phyloP scores from a whole-genome alignment of 2,797 vertebrate genomes.

The Onychomys arenicola region DNA sequence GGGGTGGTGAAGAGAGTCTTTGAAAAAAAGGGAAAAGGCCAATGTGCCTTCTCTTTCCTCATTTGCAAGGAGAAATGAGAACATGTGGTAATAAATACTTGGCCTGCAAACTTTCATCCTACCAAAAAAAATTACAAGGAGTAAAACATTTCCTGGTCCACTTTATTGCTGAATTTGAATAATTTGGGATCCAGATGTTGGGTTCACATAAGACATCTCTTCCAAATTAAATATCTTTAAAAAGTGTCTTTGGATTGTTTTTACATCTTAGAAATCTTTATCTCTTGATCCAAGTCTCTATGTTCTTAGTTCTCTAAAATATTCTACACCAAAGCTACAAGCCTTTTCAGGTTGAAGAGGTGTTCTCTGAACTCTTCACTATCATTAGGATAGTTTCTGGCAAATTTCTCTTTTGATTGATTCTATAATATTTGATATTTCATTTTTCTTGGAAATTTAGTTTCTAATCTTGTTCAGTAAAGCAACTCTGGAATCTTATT shows the following conservation, averaged over 20 bases:
- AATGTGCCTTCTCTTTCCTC: background rate
- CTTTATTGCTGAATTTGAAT: background rate
- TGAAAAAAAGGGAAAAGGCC: background rate
- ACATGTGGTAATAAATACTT: background rate
- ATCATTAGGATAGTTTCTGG: background rate
- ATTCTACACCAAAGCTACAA: background rate
- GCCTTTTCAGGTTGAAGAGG: background rate
- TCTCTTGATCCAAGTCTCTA: background rate
- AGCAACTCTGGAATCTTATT: background rate
- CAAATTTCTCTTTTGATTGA: slow-evolving; percentile 23
- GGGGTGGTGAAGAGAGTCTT: no score
- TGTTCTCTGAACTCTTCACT: background rate
- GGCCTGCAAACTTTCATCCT: background rate
- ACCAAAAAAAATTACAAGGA: background rate
- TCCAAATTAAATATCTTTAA: slow-evolving; percentile 77
- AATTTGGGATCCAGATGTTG: background rate
- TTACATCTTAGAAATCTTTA: background rate
- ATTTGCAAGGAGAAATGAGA: background rate
- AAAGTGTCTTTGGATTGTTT: background rate
- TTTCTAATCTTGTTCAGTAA: slow-evolving; percentile 33
- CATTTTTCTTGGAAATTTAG: slow-evolving; percentile 54
- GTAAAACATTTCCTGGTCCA: background rate
- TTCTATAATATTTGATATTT: slow-evolving; percentile 17
- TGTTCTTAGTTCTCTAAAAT: slow-evolving; percentile 1
- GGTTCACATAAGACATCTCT: slow-evolving; percentile 62